These are phyloP conservation scores for Sclerurus mexicanus DNA, from an alignment of 2,113 vertebrate species.

Conservation along the genomic window DNA sequence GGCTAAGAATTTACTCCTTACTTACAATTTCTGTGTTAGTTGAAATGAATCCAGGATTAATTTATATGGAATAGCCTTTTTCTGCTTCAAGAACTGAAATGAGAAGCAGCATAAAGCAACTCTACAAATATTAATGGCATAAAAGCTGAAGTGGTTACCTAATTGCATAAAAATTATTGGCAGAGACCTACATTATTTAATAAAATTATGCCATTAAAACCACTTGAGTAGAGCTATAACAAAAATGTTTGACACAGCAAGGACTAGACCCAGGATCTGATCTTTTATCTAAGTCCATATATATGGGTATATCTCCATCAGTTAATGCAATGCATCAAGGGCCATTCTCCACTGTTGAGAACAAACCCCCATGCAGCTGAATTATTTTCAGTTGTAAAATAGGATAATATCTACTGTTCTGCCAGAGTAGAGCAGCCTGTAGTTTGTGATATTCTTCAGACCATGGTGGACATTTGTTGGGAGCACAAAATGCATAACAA, in stretches of 20 bases:
- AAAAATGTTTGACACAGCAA: neutral
- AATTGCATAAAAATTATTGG: neutral
- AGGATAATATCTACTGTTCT: neutral
- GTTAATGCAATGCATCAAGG: neutral
- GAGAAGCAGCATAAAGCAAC: neutral
- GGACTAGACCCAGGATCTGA: neutral
- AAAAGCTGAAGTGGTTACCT: neutral
- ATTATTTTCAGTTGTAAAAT: neutral
- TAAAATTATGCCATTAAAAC: neutral
- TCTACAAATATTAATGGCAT: neutral
- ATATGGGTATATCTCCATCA: neutral
- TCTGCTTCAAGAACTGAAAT: neutral
- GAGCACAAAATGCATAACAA: fast-evolving
- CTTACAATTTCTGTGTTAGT: neutral
- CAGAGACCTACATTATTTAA: neutral
- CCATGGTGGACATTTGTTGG: neutral
- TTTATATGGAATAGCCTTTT: neutral
- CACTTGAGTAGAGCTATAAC: neutral
- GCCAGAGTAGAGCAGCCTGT: neutral
- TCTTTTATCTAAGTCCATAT: neutral
- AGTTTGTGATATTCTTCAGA: neutral
- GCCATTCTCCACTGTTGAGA: fast-evolving
- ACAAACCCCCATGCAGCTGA: neutral
- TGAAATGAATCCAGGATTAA: neutral
- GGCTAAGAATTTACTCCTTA: neutral